Conservation (phyloP, 2,113 vertebrate genomes). For the Anarhynchus alexandrinus region DNA sequence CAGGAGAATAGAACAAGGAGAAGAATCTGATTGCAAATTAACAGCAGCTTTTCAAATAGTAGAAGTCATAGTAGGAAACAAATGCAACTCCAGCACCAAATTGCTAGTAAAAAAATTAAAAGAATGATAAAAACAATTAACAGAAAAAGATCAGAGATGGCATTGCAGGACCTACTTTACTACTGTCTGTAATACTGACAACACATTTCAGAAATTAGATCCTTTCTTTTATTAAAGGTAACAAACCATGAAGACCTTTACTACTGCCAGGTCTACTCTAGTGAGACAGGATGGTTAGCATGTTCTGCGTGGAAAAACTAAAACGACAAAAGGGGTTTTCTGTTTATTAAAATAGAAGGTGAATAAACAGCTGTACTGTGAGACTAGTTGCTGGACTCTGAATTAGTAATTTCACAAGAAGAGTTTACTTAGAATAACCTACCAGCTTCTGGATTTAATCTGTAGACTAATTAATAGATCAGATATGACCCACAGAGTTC, state of each 20-base stretch:
- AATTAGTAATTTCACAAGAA: not conserved
- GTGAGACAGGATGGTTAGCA: rapidly evolving
- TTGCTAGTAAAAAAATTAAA: not conserved
- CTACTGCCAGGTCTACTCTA: not conserved
- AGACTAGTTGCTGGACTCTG: not conserved
- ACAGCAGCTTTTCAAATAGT: not conserved
- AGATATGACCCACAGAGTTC: not conserved
- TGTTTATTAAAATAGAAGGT: not conserved
- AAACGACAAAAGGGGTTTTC: not conserved
- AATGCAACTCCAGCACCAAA: not conserved
- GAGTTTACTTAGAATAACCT: not conserved
- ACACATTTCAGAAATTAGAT: not conserved
- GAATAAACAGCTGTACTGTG: not conserved
- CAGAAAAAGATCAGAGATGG: not conserved
- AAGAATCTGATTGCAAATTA: not conserved
- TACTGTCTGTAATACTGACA: not conserved
- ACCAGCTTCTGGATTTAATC: not conserved
- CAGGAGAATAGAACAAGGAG: not conserved
- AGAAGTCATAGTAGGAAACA: not conserved
- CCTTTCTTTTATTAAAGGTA: not conserved
- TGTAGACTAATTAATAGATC: not conserved
- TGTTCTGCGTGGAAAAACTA: not conserved
- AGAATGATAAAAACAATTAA: not conserved
- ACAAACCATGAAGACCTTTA: not conserved
- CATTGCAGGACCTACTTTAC: not conserved